Percentiles rank a stretch among this genome's conserved stretches.
phyloP scores from a whole-genome alignment of 1,140 invertebrate species.

The Drosophila cardini region DNA sequence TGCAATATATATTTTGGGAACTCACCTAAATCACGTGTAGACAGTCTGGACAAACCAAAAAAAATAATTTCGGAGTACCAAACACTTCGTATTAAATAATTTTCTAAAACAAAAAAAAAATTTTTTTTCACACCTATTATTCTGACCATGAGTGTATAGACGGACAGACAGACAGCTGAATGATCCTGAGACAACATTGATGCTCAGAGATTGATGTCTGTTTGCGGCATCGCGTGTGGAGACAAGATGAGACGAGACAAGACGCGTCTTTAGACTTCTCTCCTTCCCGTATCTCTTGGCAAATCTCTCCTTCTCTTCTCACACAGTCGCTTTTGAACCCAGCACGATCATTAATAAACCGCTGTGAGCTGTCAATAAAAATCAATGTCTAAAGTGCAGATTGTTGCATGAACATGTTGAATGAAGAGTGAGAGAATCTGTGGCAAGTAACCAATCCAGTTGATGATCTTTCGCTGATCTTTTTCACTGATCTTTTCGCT shows the following conservation, averaged over 20 bases:
- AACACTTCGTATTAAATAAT: no score
- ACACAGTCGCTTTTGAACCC: conserved; percentile 45
- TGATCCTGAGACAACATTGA: conserved; percentile 57
- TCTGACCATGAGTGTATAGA: no score
- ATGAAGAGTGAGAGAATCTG: neutral
- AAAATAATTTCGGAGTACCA: no score
- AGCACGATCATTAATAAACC: conserved; percentile 84
- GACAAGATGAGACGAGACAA: no score
- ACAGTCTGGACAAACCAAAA: no score
- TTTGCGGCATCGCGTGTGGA: conserved; percentile 60
- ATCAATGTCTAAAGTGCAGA: conserved; percentile 65
- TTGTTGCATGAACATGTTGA: conserved; percentile 4
- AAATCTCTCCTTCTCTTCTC: neutral
- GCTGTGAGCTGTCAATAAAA: conserved; percentile 84
- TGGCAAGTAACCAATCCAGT: conserved; percentile 6
- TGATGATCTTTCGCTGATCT: conserved; percentile 24
- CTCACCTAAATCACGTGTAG: no score
- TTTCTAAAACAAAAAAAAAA: no score
- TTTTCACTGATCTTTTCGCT: conserved; percentile 13
- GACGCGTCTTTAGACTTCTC: neutral
- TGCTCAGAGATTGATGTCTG: conserved; percentile 70
- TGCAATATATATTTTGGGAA: no score
- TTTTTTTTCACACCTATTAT: no score
- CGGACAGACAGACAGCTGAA: conserved; percentile 60
- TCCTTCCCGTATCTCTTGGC: neutral